Evolutionary conservation across 2,888 invertebrate genomes (phyloP).

Genomic region (Heliconius sara): DNA sequence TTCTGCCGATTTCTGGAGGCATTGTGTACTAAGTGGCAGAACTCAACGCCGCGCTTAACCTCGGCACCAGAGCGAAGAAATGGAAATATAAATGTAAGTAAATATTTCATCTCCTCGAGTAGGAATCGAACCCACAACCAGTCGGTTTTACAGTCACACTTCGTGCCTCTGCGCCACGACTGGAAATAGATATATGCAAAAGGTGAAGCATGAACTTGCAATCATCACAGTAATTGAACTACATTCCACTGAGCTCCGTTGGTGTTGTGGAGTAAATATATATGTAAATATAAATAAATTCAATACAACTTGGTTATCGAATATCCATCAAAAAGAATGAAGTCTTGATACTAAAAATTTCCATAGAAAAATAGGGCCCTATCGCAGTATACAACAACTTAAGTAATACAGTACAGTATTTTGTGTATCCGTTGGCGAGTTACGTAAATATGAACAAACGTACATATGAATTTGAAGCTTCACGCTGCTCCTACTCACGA

Average conservation of each 20-base stretch:
- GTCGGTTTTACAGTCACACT: too few species aligned
- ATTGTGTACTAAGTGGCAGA: too few species aligned
- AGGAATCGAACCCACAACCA: too few species aligned
- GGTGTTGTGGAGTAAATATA: background rate
- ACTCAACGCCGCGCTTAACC: too few species aligned
- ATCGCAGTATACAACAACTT: background rate
- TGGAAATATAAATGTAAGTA: too few species aligned
- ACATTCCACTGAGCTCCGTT: background rate
- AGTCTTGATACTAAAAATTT: slow-evolving; percentile 7
- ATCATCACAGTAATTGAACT: background rate
- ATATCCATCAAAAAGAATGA: slow-evolving; percentile 17
- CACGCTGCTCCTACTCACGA: too few species aligned
- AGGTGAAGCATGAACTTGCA: background rate
- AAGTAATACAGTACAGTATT: background rate
- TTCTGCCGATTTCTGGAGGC: too few species aligned
- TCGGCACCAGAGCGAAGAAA: too few species aligned
- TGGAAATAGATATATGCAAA: background rate
- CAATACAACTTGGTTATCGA: slow-evolving; percentile 7
- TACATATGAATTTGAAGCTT: too few species aligned
- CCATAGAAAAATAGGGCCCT: background rate
- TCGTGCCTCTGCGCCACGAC: too few species aligned
- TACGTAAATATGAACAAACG: background rate
- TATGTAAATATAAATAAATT: slow-evolving; percentile 7
- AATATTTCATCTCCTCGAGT: too few species aligned
- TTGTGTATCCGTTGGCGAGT: background rate